Evolutionary conservation across 2,797 vertebrate species (phyloP).

Genomic region (Tokudaia muenninki): DNA sequence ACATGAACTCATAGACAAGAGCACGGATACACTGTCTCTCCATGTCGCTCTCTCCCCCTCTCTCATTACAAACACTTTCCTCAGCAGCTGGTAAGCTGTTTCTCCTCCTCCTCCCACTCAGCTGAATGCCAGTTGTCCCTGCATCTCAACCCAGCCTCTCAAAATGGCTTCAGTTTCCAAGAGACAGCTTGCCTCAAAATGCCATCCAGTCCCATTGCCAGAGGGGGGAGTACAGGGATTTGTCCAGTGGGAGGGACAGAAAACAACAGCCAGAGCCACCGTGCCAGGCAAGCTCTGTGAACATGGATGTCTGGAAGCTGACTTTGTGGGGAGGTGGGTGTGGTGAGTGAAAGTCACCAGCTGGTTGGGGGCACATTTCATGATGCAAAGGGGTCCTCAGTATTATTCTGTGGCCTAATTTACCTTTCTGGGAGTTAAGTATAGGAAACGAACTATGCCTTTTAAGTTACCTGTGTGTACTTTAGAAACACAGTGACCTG

Average conservation of each 20-base stretch:
- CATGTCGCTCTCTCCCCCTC: background rate
- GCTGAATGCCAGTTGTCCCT: slow-evolving; percentile 64
- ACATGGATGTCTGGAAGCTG: background rate
- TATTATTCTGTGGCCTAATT: background rate
- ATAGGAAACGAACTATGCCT: background rate
- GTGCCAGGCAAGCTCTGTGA: background rate
- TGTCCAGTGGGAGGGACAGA: slow-evolving; percentile 32
- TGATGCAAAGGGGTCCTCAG: background rate
- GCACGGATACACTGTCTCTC: background rate
- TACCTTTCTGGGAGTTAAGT: background rate
- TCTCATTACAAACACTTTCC: slow-evolving; percentile 58
- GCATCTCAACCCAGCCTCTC: slow-evolving; percentile 48
- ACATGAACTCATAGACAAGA: background rate
- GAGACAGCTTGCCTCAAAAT: slow-evolving; percentile 76
- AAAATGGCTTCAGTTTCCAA: slow-evolving; percentile 70
- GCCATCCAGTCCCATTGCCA: slow-evolving; percentile 66
- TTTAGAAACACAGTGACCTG: background rate
- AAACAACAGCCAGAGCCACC: slow-evolving; percentile 16
- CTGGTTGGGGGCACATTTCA: background rate
- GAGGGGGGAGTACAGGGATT: slow-evolving; percentile 21
- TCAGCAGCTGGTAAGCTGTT: slow-evolving; percentile 70
- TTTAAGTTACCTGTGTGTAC: background rate
- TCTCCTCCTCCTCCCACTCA: slow-evolving; percentile 50
- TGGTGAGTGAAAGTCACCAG: background rate
- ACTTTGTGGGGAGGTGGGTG: background rate